These are phyloP conservation scores for Trachelus stipa DNA, from an alignment of 2,888 invertebrate species.

Conservation along the genomic window DNA sequence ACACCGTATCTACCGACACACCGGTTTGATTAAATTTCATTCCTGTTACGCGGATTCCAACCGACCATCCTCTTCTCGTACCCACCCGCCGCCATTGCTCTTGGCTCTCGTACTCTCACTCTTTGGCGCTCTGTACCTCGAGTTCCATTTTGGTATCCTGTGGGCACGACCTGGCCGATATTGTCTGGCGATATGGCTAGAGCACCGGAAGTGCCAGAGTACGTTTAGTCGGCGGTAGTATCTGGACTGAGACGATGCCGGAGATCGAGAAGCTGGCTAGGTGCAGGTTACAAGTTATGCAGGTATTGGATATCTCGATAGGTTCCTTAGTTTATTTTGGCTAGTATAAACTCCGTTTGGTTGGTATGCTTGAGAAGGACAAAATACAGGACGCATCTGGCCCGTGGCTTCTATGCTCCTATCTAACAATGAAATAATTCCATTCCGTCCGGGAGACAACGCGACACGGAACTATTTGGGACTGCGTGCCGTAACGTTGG, in stretches of 20 bases:
- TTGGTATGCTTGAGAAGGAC: background rate
- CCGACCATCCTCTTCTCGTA: constrained; percentile 2
- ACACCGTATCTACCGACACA: constrained; percentile 45
- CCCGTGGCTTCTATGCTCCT: background rate
- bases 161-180: background rate
- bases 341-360: background rate
- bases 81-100: constrained; percentile 10
- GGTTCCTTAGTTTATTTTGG: background rate
- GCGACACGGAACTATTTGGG: constrained; percentile 8
- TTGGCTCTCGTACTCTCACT: background rate
- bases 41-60: constrained; percentile 46
- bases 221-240: background rate
- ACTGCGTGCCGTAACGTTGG: background rate
- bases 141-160: background rate
- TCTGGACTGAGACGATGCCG: background rate
- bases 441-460: background rate
- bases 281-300: background rate
- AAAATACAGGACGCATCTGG: background rate
- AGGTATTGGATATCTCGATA: background rate
- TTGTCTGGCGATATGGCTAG: background rate
- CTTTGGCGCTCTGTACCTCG: background rate
- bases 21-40: constrained; percentile 59
- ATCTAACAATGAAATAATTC: constrained; percentile 4
- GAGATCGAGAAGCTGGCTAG: background rate
- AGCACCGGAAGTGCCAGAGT: background rate